Evolutionary conservation across 2,888 invertebrate species (phyloP).

Genomic region (Hyles lineata): DNA sequence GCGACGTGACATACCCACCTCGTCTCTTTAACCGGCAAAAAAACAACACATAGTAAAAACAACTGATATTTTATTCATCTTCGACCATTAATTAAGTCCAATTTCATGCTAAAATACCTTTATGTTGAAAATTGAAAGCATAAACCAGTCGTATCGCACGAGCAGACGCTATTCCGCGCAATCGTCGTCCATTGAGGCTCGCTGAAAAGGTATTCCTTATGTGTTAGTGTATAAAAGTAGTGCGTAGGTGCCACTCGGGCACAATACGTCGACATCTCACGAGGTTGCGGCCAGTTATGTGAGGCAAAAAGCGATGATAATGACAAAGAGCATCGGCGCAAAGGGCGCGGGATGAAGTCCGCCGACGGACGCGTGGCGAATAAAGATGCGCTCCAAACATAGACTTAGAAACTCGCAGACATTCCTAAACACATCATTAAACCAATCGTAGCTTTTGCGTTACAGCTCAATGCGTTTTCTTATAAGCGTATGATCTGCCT

Average conservation of each 20-base stretch:
- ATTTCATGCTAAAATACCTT: constrained; percentile 29
- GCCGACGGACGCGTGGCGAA: constrained; percentile 69
- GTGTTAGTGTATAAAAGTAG: constrained; percentile 52
- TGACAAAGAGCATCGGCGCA: constrained; percentile 77
- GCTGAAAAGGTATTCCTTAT: constrained; percentile 46
- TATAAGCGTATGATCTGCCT: constrained; percentile 7
- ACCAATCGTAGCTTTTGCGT: constrained; percentile 31
- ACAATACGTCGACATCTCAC: constrained; percentile 58
- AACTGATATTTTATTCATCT: constrained; percentile 30
- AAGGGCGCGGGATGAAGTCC: constrained; percentile 75
- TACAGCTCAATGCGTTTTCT: constrained; percentile 1
- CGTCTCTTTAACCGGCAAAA: constrained; percentile 8
- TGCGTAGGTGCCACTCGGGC: constrained; percentile 52
- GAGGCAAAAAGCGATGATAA: constrained; percentile 83
- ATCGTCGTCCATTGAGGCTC: constrained; percentile 14
- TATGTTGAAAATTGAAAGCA: neutral
- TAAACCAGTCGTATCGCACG: constrained; percentile 7
- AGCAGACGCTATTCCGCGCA: neutral
- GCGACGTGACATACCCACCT: constrained; percentile 4
- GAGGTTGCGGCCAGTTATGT: constrained; percentile 73
- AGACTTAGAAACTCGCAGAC: constrained; percentile 56
- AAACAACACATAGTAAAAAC: constrained; percentile 17
- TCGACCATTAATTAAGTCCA: constrained; percentile 29
- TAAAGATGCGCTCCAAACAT: constrained; percentile 60
- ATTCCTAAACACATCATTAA: constrained; percentile 10